Evolutionary conservation across 2,797 vertebrate species (phyloP), one percentile per base, ranked within the genome.

Genomic region (Lophotriccus pileatus): DNA sequence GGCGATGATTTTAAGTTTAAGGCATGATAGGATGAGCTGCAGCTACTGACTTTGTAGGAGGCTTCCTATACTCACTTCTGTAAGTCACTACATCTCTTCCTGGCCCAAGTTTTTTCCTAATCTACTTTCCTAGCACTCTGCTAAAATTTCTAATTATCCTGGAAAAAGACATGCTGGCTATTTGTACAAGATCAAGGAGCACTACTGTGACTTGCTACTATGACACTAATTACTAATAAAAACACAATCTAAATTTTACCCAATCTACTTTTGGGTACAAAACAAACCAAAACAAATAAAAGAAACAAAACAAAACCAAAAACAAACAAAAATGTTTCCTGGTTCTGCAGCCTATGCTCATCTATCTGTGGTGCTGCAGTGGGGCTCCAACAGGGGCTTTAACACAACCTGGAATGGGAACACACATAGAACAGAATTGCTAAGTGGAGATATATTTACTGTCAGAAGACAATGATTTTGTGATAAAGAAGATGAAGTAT

Each of bases 401-500:
- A 87, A 77, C 43, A 68, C 25, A 76, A 11, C 11, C 28, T 14
- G 10, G 20, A 78, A 64, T 20, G 23, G 53, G 55, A 91, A 64
- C 36, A 46, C 22, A 59, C 13, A 36, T 2, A 37, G 56, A 77
- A 58, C 24, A 81, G 56, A 79, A 91, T 58, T 92, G 78, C 49
- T 77, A 91, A 76, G 49, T 90, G 81, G 37, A 80, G 49, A 88
- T 68, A 22, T 34, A 68, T 90, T 89, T 78, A 89, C 46, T 62
- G 63, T 83, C 39, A 83, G 55, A 34, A 91, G 70, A 90, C 52
- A 89, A 60, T 89, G 49, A 82, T 34, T 91, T 87, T 82, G 81
- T 84, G 91, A 90, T 95, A 76, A 93, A 94, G 93, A 95, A 90
- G 70, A 93, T 79, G 47, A 87, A 95, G 80, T 77, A 95, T 63